phyloP scores from a whole-genome alignment of 2,888 invertebrate species.

The Tinea trinotella region DNA sequence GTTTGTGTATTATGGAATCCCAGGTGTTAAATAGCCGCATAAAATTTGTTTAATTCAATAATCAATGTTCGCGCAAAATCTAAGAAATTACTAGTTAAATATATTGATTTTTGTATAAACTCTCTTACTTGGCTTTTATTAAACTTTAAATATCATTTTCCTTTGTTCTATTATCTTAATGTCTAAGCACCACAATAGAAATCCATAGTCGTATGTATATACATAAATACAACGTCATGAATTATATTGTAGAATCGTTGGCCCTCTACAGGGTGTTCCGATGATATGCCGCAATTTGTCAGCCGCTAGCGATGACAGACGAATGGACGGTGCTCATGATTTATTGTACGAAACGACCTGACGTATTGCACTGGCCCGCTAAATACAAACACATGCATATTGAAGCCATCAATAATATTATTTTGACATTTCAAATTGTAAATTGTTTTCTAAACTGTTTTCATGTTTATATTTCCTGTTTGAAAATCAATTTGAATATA shows the following conservation, averaged over 20 bases:
- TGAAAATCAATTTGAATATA: too few relatives aligned
- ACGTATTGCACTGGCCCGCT: conserved; percentile 35
- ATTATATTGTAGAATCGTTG: conserved; percentile 6
- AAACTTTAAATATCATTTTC: too few relatives aligned
- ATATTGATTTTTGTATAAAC: too few relatives aligned
- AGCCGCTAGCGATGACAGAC: conserved; percentile 43
- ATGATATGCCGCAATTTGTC: conserved; percentile 40
- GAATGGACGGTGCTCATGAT: conserved; percentile 50
- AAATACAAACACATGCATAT: conserved; percentile 15
- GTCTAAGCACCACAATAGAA: too few relatives aligned
- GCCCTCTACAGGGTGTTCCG: conserved; percentile 6
- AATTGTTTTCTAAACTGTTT: not conserved
- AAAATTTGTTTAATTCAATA: too few relatives aligned
- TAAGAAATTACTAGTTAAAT: too few relatives aligned
- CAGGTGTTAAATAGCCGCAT: too few relatives aligned
- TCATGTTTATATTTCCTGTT: not conserved
- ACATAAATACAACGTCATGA: not conserved
- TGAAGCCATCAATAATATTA: conserved; percentile 14
- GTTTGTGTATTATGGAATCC: too few relatives aligned
- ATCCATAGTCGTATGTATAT: too few relatives aligned
- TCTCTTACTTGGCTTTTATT: too few relatives aligned
- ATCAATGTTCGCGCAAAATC: too few relatives aligned
- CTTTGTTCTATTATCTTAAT: too few relatives aligned
- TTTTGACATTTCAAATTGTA: conserved; percentile 5
- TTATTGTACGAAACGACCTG: conserved; percentile 50